A percentile compares a stretch with the other conserved stretches of the same genome.
Evolutionary conservation across 2,888 invertebrate genomes (phyloP).

Genomic region (Xanthorhoe designata): DNA sequence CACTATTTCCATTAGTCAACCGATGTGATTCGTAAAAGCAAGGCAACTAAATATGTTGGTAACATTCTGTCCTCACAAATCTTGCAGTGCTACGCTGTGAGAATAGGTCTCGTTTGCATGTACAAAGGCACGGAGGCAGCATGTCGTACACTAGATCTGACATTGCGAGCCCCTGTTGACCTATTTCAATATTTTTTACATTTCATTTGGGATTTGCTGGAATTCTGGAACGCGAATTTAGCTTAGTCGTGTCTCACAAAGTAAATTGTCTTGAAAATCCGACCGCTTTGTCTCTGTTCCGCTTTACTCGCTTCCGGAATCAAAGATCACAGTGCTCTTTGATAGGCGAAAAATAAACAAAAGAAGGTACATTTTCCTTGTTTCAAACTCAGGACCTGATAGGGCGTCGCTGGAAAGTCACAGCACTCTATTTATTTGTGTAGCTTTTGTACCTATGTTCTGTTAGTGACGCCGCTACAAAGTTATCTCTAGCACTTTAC

Average conservation of each 20-base stretch:
- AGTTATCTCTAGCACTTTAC: constrained; percentile 62
- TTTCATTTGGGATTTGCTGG: constrained; percentile 35
- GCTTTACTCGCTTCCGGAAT: constrained; percentile 48
- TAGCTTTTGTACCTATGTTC: constrained; percentile 51
- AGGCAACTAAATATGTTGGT: background rate
- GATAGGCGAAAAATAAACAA: constrained; percentile 57
- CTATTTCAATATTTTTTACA: constrained; percentile 54
- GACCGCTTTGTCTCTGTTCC: constrained; percentile 40
- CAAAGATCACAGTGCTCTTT: constrained; percentile 53
- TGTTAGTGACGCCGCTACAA: constrained; percentile 56
- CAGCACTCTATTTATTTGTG: constrained; percentile 58
- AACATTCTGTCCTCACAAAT: too few species aligned
- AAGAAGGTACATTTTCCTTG: constrained; percentile 49
- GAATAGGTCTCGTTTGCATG: constrained; percentile 1
- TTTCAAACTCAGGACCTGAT: constrained; percentile 45
- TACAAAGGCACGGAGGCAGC: constrained; percentile 14
- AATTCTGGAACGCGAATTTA: constrained; percentile 32
- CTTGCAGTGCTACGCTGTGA: too few species aligned
- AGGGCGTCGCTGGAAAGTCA: constrained; percentile 53
- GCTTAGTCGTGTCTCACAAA: constrained; percentile 36
- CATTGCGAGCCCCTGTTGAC: constrained; percentile 58
- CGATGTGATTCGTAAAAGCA: background rate
- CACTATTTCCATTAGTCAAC: background rate
- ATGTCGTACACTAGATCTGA: constrained; percentile 69
- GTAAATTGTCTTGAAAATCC: constrained; percentile 52